phyloP scores from a whole-genome alignment of 1,140 invertebrate species.

The Phortica variegata region DNA sequence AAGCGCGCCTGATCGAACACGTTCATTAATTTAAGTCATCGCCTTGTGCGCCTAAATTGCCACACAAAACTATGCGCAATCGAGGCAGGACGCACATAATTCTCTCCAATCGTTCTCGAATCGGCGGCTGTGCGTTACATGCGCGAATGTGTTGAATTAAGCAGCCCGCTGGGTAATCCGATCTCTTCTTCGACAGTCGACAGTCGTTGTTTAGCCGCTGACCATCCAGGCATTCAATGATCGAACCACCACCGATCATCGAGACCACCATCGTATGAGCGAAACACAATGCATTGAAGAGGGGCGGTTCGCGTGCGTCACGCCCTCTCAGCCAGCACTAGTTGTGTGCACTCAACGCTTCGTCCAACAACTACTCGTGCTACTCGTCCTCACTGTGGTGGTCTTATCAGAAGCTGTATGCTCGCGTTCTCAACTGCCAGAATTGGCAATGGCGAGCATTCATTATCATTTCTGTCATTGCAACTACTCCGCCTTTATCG shows the following conservation, averaged over 20 bases:
- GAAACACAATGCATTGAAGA: constrained; percentile 40
- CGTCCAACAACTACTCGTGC: constrained; percentile 49
- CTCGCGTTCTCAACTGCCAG: constrained; percentile 43
- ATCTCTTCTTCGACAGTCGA: constrained; percentile 17
- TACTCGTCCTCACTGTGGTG: constrained; percentile 24
- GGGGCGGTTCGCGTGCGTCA: background rate
- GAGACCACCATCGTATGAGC: constrained; percentile 34
- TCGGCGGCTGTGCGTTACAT: constrained; percentile 3
- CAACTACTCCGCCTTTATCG: constrained; percentile 1
- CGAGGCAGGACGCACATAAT: constrained; percentile 9
- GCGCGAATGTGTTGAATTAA: constrained; percentile 50
- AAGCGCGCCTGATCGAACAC: constrained; percentile 19
- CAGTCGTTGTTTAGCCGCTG: background rate
- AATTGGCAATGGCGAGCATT: constrained; percentile 50
- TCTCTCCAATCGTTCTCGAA: no score
- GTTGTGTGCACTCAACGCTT: constrained; percentile 44
- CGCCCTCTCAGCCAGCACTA: constrained; percentile 9
- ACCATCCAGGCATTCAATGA: no score
- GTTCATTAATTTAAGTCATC: constrained; percentile 52
- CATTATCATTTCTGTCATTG: constrained; percentile 49
- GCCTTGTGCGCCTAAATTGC: constrained; percentile 44
- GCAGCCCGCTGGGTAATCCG: constrained; percentile 52
- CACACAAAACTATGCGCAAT: constrained; percentile 29
- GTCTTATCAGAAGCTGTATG: constrained; percentile 52
- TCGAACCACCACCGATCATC: no score